Evolutionary conservation across 1,140 invertebrate species (phyloP).

Genomic region (Ips typographus): DNA sequence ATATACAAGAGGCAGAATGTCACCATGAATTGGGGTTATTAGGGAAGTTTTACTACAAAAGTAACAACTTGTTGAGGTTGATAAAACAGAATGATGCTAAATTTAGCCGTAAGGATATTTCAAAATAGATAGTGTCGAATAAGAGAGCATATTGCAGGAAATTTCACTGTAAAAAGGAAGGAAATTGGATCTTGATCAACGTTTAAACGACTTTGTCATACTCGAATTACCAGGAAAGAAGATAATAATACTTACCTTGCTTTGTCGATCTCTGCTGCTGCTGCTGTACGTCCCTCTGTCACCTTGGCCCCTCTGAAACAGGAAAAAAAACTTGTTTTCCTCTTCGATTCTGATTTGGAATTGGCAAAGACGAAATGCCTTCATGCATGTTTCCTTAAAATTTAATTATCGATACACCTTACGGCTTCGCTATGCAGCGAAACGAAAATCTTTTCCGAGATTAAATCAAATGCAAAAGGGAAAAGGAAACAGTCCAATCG

Average conservation of each 20-base stretch:
- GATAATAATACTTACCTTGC: conserved; percentile 23
- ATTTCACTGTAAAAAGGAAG: too few relatives aligned
- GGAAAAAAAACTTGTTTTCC: conserved; percentile 1
- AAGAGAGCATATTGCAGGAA: too few relatives aligned
- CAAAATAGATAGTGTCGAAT: too few relatives aligned
- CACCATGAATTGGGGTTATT: too few relatives aligned
- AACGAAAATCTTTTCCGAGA: background rate
- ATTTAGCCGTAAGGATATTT: too few relatives aligned
- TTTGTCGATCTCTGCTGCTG: conserved; percentile 25
- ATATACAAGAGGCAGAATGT: too few relatives aligned
- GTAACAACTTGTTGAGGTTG: too few relatives aligned
- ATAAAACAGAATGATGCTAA: too few relatives aligned
- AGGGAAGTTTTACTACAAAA: too few relatives aligned
- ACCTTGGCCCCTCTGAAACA: conserved; percentile 31
- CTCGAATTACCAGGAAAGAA: too few relatives aligned
- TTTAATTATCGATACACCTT: background rate
- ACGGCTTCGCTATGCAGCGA: background rate
- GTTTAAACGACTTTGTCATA: too few relatives aligned
- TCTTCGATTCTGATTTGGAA: background rate
- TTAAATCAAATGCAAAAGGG: background rate
- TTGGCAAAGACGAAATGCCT: background rate
- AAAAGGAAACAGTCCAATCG: background rate
- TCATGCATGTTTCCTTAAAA: conserved; percentile 2
- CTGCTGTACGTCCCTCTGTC: conserved; percentile 27
- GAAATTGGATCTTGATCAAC: too few relatives aligned